These are phyloP conservation scores for Lingula anatina DNA, from an alignment of 2,888 invertebrate genomes.

Conservation along the genomic window DNA sequence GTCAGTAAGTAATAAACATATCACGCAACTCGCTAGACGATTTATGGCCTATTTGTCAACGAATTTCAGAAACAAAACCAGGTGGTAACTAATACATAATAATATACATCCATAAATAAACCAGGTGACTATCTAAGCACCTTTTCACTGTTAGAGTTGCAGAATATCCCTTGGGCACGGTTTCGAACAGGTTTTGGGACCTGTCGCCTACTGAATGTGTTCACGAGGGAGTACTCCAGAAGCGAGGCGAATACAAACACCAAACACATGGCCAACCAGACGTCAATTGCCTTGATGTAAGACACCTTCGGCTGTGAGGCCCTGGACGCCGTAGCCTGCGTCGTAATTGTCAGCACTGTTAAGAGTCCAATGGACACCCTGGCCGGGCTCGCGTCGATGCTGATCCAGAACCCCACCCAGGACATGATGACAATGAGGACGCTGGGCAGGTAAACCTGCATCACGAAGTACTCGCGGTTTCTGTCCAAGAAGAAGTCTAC, in stretches of 20 bases:
- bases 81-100: too few species aligned
- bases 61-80: too few species aligned
- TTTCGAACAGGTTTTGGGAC: too few species aligned
- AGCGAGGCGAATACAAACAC: slow-evolving; percentile 10
- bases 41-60: too few species aligned
- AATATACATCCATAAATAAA: too few species aligned
- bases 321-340: not conserved
- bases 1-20: too few species aligned
- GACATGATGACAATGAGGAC: slow-evolving; percentile 4
- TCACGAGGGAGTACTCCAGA: slow-evolving; percentile 11
- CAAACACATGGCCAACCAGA: slow-evolving; percentile 7
- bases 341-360: slow-evolving; percentile 4
- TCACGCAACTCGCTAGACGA: too few species aligned
- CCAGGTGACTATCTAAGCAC: too few species aligned
- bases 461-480: not conserved
- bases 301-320: not conserved
- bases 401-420: slow-evolving; percentile 14
- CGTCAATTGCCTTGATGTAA: slow-evolving; percentile 3
- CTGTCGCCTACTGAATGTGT: too few species aligned
- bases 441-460: slow-evolving; percentile 1
- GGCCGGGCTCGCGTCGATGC: slow-evolving; percentile 7
- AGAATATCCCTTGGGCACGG: too few species aligned
- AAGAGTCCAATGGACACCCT: slow-evolving; percentile 2
- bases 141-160: too few species aligned
- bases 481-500: not conserved